Evolutionary conservation across 2,797 vertebrate genomes (phyloP), one percentile per base, ranked within the genome.

Genomic region (Alcedo quadribrachys): DNA sequence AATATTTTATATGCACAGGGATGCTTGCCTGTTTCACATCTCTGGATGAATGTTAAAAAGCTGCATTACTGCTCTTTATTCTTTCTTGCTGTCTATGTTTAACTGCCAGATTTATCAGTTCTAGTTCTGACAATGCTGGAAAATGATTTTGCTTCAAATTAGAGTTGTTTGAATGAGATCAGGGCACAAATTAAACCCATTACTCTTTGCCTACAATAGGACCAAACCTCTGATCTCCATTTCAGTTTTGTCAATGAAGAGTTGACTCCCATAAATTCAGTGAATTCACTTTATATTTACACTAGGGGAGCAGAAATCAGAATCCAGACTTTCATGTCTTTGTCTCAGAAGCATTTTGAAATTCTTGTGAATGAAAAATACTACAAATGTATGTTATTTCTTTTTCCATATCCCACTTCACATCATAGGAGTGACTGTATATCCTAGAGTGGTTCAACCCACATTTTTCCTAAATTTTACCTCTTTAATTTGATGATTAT

Each of bases 401-500:
- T 60, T 95, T 93, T 87, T 87, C 83, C 71, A 65, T 87, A 90
- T 80, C 50, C 78, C 66, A 89, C 78, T 93, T 92, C 43, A 92
- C 71, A 92, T 85, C 51, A 27, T 17, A 78, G 51, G 32, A 30
- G 51, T 78, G 85, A 75, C 88, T 51, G 42, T 75, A 66, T 69
- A 89, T 85, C 48, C 71, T 80, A 74, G 21, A 61, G 65, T 2
- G 4, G 53, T 88, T 95, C 58, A 95, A 53, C 53, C 75, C 92
- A 84, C 78, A 86, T 57, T 90, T 67, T 57, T 61, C 65, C 68
- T 81, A 81, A 92, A 83, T 92, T 58, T 93, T 85, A 85, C 76
- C 48, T 13, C 50, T 87, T 94, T 90, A 96, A 95, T 94, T 90
- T 89, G 88, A 96, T 93, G 76, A 95, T 96, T 93, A 92, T 78